Base-by-base conservation (phyloP, 2,113 vertebrate species). In the Patagioenas fasciata region DNA sequence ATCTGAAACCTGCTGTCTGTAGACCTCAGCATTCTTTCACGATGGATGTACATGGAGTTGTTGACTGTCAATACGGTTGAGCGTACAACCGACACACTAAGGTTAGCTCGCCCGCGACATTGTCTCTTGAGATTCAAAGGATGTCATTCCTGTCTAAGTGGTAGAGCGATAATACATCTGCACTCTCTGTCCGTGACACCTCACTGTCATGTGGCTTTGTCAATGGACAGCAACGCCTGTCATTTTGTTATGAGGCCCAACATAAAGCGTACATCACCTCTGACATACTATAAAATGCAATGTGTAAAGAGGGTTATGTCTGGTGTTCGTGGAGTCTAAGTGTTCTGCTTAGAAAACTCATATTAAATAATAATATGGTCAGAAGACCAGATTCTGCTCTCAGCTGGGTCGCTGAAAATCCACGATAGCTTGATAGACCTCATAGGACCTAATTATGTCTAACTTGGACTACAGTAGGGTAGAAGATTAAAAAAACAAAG, bases 81-180 rank as follows among this genome's bases (percentile, higher is more conserved):
- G 78, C 5, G 2, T 26, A 75, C 87, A 65, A 26, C 80, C 0
- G 1, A 84, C 42, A 36, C 72, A 40, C 92, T 11, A 21, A 73
- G 92, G 78, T 53, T 48, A 87, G 85, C 89, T 88, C 9, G 47
- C 70, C 81, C 1, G 28, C 12, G 8, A 78, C 71, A 16, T 9
- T 44, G 62, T 93, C 97, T 85, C 97, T 53, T 50, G 97, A 93
- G 95, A 93, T 89, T 95, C 92, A 74, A 19, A 66, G 77, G 96
- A 95, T 96, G 97, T 96, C 97, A 86, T 16, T 93, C 47, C 93
- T 48, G 14, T 60, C 90, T 91, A 56, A 62, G 93, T 93, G 95
- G 95, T 51, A 85, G 91, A 32, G 44, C 29, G n/a, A 84, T 84
- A 94, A 87, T 91, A 94, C 97, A 92, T 96, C 94, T 96, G 97